These are phyloP conservation scores for Coboldia fuscipes DNA, from an alignment of 1,140 invertebrate genomes.

Conservation along the genomic window DNA sequence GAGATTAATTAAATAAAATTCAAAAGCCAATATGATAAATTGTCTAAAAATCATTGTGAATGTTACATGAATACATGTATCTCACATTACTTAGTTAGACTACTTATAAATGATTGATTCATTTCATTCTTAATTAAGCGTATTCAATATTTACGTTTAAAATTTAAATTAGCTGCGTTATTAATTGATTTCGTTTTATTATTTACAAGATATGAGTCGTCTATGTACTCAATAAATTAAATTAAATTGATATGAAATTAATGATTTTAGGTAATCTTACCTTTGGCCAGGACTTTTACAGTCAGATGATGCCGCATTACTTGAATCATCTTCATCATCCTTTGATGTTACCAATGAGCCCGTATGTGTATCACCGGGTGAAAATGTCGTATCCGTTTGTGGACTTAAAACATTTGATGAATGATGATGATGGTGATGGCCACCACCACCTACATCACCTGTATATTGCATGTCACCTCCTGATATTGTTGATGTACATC, in stretches of 20 bases:
- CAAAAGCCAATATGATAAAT: too few species aligned
- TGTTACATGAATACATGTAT: too few species aligned
- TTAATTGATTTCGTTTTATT: background rate
- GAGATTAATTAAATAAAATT: too few species aligned
- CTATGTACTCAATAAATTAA: background rate
- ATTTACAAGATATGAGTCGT: background rate
- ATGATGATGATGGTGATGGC: background rate
- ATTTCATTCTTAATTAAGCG: too few species aligned
- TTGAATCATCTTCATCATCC: slow-evolving; percentile 35
- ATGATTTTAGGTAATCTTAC: slow-evolving; percentile 16
- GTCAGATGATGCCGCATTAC: slow-evolving; percentile 36
- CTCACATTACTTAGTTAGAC: too few species aligned
- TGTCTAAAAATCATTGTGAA: too few species aligned
- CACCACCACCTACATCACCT: background rate
- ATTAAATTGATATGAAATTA: background rate
- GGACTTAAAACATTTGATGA: background rate
- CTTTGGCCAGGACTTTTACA: slow-evolving; percentile 40
- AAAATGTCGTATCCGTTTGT: slow-evolving; percentile 1
- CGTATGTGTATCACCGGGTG: slow-evolving; percentile 10
- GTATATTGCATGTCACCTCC: background rate
- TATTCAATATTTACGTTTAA: too few species aligned
- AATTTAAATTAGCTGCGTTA: too few species aligned
- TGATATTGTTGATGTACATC: slow-evolving; percentile 1
- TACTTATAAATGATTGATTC: too few species aligned
- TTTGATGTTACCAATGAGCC: slow-evolving; percentile 28